Percentiles rank a stretch among this genome's conserved stretches.
phyloP scores from a whole-genome alignment of 2,888 invertebrate genomes.

The Drosophila nigritarsus region DNA sequence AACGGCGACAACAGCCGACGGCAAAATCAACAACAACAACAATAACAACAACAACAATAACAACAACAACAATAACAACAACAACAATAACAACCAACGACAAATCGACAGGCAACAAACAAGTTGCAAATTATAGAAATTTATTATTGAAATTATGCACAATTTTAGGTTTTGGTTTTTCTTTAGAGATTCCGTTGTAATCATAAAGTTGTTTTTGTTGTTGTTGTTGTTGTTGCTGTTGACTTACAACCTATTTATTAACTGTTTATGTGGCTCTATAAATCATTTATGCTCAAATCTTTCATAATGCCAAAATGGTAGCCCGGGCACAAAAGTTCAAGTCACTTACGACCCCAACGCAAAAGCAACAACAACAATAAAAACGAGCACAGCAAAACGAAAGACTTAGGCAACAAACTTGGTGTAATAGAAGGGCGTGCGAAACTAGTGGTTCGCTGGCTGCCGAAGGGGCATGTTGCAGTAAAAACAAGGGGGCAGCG shows the following conservation, averaged over 20 bases:
- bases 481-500: background rate
- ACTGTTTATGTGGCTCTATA: slow-evolving; percentile 58
- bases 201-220: background rate
- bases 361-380: background rate
- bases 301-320: slow-evolving; percentile 51
- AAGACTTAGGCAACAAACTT: slow-evolving; percentile 57
- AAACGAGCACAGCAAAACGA: slow-evolving; percentile 11
- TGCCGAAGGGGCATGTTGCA: slow-evolving; percentile 6
- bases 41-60: no score
- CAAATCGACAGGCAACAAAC: slow-evolving; percentile 43
- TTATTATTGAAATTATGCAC: slow-evolving; percentile 72
- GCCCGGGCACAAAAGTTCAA: slow-evolving; percentile 55
- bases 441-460: background rate
- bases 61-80: slow-evolving; percentile 14
- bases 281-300: slow-evolving; percentile 58
- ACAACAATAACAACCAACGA: slow-evolving; percentile 10
- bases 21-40: slow-evolving; percentile 7
- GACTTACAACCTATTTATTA: slow-evolving; percentile 66
- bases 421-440: slow-evolving; percentile 30
- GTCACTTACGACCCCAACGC: slow-evolving; percentile 38
- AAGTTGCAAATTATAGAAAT: slow-evolving; percentile 69
- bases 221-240: slow-evolving; percentile 2
- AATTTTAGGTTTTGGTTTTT: slow-evolving; percentile 16
- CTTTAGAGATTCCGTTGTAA: background rate
- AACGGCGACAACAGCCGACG: slow-evolving; percentile 11